phyloP scores from a whole-genome alignment of 2,888 invertebrate species.

The Bellardia pandia region DNA sequence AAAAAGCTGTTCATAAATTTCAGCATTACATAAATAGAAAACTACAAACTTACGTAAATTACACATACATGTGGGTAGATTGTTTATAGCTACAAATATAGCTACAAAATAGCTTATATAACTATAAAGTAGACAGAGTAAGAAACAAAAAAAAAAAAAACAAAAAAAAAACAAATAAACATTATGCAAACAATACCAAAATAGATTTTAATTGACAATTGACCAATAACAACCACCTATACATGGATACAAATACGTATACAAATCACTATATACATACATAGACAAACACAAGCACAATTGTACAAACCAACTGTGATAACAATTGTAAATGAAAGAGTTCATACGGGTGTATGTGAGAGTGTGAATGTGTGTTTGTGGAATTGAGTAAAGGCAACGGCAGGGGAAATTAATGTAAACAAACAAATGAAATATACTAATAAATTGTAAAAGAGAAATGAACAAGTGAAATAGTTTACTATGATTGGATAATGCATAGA shows the following conservation, averaged over 20 bases:
- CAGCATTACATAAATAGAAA: neutral
- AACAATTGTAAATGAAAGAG: slow-evolving; percentile 12
- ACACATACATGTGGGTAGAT: neutral
- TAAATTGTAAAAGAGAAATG: slow-evolving; percentile 12
- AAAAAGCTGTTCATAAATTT: slow-evolving; percentile 11
- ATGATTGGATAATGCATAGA: neutral
- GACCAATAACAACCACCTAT: slow-evolving; percentile 15
- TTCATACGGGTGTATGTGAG: neutral
- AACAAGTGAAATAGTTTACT: slow-evolving; percentile 16
- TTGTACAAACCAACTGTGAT: neutral
- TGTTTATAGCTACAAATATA: too few species aligned
- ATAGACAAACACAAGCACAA: neutral
- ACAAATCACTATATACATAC: neutral
- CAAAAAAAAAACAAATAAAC: neutral
- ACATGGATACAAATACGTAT: neutral
- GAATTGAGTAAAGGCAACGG: neutral
- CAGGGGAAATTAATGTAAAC: neutral
- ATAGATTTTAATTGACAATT: slow-evolving; percentile 45
- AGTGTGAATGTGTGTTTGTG: neutral
- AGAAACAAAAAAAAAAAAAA: neutral
- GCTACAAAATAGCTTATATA: neutral
- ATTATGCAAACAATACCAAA: slow-evolving; percentile 32
- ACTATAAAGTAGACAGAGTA: neutral
- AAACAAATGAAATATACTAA: neutral
- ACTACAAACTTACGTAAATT: neutral